Evolutionary conservation across 2,888 invertebrate species (phyloP).

Genomic region (Osmoderma eremita): DNA sequence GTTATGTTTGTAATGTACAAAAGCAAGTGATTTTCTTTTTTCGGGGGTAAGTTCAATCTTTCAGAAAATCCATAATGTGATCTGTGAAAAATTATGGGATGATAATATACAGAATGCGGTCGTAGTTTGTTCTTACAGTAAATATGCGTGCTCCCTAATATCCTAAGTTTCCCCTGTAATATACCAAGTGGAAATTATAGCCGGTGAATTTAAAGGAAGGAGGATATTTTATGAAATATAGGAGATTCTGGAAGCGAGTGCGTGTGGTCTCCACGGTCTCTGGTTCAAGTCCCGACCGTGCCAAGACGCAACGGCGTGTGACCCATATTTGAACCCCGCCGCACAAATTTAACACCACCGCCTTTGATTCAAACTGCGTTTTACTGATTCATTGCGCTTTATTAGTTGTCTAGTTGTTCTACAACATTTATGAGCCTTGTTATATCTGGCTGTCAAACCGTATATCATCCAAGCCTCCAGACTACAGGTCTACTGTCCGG

Average conservation of each 20-base stretch:
- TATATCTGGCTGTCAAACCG: slow-evolving; percentile 34
- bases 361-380: slow-evolving; percentile 57
- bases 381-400: slow-evolving; percentile 58
- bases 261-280: slow-evolving; percentile 60
- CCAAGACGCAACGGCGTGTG: slow-evolving; percentile 60
- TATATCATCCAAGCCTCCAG: slow-evolving; percentile 35
- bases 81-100: too few relatives aligned
- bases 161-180: slow-evolving; percentile 6
- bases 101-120: too few relatives aligned
- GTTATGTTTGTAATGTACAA: too few relatives aligned
- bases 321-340: slow-evolving; percentile 58
- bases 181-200: slow-evolving; percentile 11
- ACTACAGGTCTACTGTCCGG: slow-evolving; percentile 34
- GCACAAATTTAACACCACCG: slow-evolving; percentile 60
- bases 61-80: too few relatives aligned
- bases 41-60: too few relatives aligned
- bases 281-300: slow-evolving; percentile 56
- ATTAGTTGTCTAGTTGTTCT: slow-evolving; percentile 52
- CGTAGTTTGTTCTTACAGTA: too few relatives aligned
- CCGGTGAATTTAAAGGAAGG: slow-evolving; percentile 20
- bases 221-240: slow-evolving; percentile 31
- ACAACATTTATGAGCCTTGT: slow-evolving; percentile 40
- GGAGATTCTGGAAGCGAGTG: slow-evolving; percentile 42
- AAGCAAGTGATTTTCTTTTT: too few relatives aligned
- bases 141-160: background rate